Percentiles rank a stretch among this genome's conserved stretches.
Evolutionary conservation across 2,113 vertebrate species (phyloP).

Genomic region (Pseudolaguvia tuberculata): DNA sequence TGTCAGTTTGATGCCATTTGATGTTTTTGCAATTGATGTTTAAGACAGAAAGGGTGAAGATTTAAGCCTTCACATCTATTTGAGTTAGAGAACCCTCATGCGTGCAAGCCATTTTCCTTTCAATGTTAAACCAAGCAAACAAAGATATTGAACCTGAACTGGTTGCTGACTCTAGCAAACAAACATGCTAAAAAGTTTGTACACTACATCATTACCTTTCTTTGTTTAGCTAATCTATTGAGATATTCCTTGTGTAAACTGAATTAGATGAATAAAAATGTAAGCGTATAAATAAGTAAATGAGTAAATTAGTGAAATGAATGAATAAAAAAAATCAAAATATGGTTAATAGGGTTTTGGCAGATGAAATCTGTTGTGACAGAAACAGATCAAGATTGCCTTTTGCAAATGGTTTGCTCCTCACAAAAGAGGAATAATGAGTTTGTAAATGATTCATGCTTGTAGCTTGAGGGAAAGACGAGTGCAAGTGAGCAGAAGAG

Average conservation of each 20-base stretch:
- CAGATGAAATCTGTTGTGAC: not conserved
- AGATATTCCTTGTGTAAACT: not conserved
- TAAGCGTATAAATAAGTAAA: slow-evolving; percentile 8
- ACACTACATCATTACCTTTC: not conserved
- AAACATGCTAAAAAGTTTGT: too few relatives aligned
- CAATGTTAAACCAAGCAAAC: not conserved
- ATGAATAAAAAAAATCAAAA: not conserved
- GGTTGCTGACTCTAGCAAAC: not conserved
- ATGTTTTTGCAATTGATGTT: not conserved
- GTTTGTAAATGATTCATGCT: not conserved
- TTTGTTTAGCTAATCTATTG: not conserved
- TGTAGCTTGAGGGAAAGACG: slow-evolving; percentile 15
- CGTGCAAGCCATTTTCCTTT: not conserved
- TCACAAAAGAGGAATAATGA: slow-evolving; percentile 18
- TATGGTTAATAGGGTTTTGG: not conserved
- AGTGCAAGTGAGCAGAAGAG: not conserved
- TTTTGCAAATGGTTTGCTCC: slow-evolving; percentile 13
- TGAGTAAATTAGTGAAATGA: slow-evolving; percentile 35
- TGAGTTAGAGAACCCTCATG: not conserved
- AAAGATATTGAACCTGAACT: not conserved
- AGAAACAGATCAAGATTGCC: slow-evolving; percentile 5
- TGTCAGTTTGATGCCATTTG: not conserved
- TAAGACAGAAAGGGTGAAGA: not conserved
- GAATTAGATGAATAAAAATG: not conserved
- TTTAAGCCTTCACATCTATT: too few relatives aligned